Conservation (phyloP, 1,140 invertebrate genomes). For the Pseudomyrmex flavicornis region DNA sequence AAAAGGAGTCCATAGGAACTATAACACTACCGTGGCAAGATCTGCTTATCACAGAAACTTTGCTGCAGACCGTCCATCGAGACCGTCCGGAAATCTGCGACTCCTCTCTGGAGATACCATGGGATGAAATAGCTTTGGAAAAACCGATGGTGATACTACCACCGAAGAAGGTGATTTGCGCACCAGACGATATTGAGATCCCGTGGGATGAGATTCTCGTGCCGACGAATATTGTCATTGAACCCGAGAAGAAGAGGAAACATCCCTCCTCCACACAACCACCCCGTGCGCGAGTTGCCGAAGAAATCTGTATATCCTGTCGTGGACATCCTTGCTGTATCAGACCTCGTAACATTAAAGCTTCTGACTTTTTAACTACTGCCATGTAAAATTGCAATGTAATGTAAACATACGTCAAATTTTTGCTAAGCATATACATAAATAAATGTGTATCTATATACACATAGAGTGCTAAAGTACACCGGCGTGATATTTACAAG, state of each 20-base stretch:
- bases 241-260: constrained; percentile 60
- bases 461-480: too few relatives aligned
- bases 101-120: constrained; percentile 76
- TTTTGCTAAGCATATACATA: too few relatives aligned
- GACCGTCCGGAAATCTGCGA: constrained; percentile 61
- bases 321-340: constrained; percentile 1
- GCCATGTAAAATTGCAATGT: constrained; percentile 4
- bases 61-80: constrained; percentile 1
- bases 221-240: constrained; percentile 74
- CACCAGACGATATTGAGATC: constrained; percentile 75
- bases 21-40: constrained; percentile 77
- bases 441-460: too few relatives aligned
- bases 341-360: not conserved
- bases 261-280: constrained; percentile 71
- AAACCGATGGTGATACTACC: constrained; percentile 68
- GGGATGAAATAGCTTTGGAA: constrained; percentile 72
- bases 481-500: too few relatives aligned
- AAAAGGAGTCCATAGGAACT: constrained; percentile 51
- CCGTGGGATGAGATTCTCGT: constrained; percentile 79
- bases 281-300: constrained; percentile 8
- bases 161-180: constrained; percentile 51
- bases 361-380: not conserved
- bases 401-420: too few relatives aligned
- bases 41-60: constrained; percentile 70
- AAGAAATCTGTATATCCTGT: not conserved